phyloP scores from a whole-genome alignment of 2,797 vertebrate genomes.

The Sciaenops ocellatus region DNA sequence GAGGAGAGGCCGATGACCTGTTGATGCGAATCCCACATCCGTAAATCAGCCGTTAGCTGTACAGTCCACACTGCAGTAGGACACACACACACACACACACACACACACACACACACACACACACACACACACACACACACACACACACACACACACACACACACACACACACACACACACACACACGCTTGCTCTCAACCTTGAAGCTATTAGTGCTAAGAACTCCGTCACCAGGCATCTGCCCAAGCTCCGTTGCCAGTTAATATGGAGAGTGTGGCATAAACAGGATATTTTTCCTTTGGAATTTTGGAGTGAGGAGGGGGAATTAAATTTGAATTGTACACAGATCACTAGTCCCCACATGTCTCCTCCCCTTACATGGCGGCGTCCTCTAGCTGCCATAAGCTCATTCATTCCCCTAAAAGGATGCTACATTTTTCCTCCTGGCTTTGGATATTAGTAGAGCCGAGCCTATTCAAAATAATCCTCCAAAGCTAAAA shows the following conservation, averaged over 20 bases:
- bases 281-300: constrained; percentile 50
- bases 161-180: neutral
- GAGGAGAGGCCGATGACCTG: constrained; percentile 54
- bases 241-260: constrained; percentile 34
- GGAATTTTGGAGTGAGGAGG: constrained; percentile 23
- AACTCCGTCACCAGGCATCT: constrained; percentile 45
- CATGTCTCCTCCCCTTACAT: constrained; percentile 64
- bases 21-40: constrained; percentile 55
- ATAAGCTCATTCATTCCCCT: constrained; percentile 76
- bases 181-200: constrained; percentile 39
- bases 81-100: constrained; percentile 8
- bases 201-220: constrained; percentile 43
- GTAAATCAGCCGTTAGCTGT: constrained; percentile 33
- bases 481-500: constrained; percentile 65
- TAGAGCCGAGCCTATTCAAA: constrained; percentile 65
- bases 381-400: constrained; percentile 48
- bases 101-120: constrained; percentile 7
- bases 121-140: constrained; percentile 8
- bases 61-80: neutral
- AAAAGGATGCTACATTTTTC: constrained; percentile 78
- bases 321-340: constrained; percentile 39
- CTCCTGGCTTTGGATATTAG: constrained; percentile 65
- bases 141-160: constrained; percentile 8
- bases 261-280: constrained; percentile 53
- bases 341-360: constrained; percentile 35